Conservation (phyloP, 2,113 vertebrate species). For the Ploceus nigricollis region DNA sequence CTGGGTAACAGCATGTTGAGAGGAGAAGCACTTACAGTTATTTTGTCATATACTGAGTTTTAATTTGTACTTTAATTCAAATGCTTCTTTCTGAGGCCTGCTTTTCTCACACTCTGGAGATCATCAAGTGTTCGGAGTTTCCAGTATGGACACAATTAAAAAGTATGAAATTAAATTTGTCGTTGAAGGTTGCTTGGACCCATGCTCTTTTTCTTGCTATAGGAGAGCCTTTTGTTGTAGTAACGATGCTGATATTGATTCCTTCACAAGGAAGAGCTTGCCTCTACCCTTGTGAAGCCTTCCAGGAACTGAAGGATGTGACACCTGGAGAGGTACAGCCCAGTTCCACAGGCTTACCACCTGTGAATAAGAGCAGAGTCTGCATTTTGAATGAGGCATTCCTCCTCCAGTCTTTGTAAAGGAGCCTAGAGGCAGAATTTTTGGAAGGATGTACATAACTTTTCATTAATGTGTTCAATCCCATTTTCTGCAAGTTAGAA, state of each 20-base stretch:
- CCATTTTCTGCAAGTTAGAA: neutral
- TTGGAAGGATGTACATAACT: neutral
- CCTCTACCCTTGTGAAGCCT: neutral
- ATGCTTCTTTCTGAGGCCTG: neutral
- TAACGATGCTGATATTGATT: neutral
- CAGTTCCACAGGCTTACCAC: neutral
- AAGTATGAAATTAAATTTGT: neutral
- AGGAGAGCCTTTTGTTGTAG: neutral
- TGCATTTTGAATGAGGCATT: neutral
- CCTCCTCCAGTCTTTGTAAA: neutral
- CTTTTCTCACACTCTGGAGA: neutral
- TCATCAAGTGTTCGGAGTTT: neutral
- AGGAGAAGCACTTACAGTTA: neutral
- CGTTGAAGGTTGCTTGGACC: neutral
- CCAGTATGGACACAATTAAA: neutral
- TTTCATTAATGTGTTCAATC: neutral
- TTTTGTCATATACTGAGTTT: neutral
- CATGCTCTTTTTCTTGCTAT: neutral
- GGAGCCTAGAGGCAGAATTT: neutral
- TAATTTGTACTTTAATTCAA: neutral
- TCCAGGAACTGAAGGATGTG: neutral
- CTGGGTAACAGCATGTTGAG: neutral
- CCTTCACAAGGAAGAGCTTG: neutral
- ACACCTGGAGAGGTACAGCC: too few species aligned
- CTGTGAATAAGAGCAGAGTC: neutral